Percentiles rank a stretch among this genome's conserved stretches.
phyloP scores from a whole-genome alignment of 2,113 vertebrate genomes.

The Sarotherodon lohbergeri region DNA sequence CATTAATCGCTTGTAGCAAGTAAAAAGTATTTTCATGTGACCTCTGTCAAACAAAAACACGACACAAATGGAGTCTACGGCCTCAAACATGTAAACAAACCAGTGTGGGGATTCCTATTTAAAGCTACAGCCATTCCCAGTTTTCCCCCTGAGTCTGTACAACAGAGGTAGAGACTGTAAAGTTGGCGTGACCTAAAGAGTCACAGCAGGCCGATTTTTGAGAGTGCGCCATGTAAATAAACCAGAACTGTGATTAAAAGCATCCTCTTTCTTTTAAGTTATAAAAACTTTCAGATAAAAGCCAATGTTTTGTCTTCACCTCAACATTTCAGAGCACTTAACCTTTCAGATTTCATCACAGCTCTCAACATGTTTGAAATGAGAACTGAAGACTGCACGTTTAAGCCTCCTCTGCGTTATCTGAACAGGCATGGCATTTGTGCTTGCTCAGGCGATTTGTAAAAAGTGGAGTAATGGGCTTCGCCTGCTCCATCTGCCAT shows the following conservation, averaged over 20 bases:
- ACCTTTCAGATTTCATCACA: neutral
- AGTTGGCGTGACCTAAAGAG: neutral
- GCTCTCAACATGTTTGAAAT: neutral
- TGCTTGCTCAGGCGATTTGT: slow-evolving; percentile 1
- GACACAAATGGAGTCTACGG: neutral
- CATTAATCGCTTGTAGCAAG: neutral
- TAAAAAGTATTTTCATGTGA: neutral
- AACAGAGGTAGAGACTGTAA: neutral
- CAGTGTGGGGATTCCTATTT: neutral
- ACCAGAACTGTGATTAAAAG: neutral
- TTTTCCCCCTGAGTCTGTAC: neutral
- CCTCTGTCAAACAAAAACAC: rapidly evolving
- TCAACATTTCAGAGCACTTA: neutral
- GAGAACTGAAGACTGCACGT: neutral
- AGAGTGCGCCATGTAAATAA: neutral
- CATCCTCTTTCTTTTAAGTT: neutral
- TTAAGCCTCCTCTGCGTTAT: neutral
- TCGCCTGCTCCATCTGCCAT: slow-evolving; percentile 7
- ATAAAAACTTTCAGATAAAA: neutral
- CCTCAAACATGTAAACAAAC: neutral
- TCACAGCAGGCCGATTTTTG: neutral
- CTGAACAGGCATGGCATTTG: neutral
- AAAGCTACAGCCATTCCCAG: neutral
- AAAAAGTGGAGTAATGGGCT: neutral
- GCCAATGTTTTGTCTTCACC: neutral